Percentiles rank a stretch among this genome's conserved stretches.
These are phyloP conservation scores for Epinephelus awoara DNA, from an alignment of 2,797 vertebrate species.

Conservation along the genomic window DNA sequence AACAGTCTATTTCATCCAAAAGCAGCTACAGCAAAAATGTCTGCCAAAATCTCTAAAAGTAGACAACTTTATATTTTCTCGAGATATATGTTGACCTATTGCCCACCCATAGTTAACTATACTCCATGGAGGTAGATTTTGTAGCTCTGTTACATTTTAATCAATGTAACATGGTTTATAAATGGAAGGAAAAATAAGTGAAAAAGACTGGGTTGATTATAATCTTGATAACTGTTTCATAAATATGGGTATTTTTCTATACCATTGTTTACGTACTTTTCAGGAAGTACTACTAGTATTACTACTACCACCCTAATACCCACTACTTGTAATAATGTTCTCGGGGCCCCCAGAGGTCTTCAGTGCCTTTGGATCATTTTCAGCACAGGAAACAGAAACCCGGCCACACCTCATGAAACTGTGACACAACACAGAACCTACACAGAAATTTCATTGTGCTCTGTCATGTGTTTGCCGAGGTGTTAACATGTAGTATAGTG, in stretches of 20 bases:
- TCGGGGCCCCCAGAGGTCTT: slow-evolving; percentile 6
- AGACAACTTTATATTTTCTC: not conserved
- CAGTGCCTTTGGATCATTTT: slow-evolving; percentile 39
- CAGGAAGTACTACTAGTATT: not conserved
- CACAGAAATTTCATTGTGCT: slow-evolving; percentile 19
- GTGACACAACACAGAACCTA: slow-evolving; percentile 41
- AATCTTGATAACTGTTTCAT: not conserved
- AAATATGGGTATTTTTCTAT: not conserved
- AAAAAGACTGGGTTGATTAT: not conserved
- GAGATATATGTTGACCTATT: not conserved
- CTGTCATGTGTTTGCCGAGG: slow-evolving; percentile 35
- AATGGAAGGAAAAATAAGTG: not conserved
- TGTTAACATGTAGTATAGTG: slow-evolving; percentile 44
- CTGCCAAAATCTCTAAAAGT: not conserved
- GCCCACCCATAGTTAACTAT: not conserved
- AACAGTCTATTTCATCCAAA: too few species aligned
- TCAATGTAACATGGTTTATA: not conserved
- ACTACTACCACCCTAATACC: not conserved
- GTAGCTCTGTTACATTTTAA: not conserved
- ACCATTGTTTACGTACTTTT: slow-evolving; percentile 1
- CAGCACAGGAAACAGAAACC: slow-evolving; percentile 50
- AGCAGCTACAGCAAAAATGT: too few species aligned
- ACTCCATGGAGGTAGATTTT: not conserved
- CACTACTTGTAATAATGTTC: slow-evolving; percentile 14
- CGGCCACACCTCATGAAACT: slow-evolving; percentile 56